phyloP scores from a whole-genome alignment of 2,888 invertebrate species.

The Hemithea aestivaria region DNA sequence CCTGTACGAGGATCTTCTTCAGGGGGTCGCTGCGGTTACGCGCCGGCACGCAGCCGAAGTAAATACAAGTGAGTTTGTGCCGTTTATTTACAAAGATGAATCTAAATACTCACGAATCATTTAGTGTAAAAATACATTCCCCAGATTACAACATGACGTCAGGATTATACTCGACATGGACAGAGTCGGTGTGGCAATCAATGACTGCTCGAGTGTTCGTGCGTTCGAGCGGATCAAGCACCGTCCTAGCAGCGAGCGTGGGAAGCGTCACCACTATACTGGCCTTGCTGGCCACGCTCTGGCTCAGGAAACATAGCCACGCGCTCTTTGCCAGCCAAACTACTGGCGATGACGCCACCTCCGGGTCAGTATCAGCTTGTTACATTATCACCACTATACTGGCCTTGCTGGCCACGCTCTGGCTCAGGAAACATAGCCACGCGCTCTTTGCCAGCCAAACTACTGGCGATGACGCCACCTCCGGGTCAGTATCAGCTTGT shows the following conservation, averaged over 20 bases:
- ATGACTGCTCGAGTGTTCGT: constrained; percentile 89
- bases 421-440: constrained; percentile 43
- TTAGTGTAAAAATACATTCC: too few relatives aligned
- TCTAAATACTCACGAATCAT: too few relatives aligned
- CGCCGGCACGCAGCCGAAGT: too few relatives aligned
- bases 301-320: constrained; percentile 43
- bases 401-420: constrained; percentile 52
- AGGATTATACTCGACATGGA: constrained; percentile 90
- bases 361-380: constrained; percentile 39
- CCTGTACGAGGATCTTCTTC: too few relatives aligned
- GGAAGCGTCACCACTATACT: constrained; percentile 44
- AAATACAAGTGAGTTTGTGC: too few relatives aligned
- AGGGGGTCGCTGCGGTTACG: too few relatives aligned
- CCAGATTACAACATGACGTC: constrained; percentile 89
- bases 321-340: constrained; percentile 40
- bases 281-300: constrained; percentile 52
- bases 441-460: constrained; percentile 40
- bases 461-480: constrained; percentile 34
- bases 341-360: constrained; percentile 34
- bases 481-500: constrained; percentile 39
- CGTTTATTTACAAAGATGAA: too few relatives aligned
- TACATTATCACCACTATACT: constrained; percentile 33
- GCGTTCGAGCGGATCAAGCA: constrained; percentile 80
- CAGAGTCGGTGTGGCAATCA: constrained; percentile 90
- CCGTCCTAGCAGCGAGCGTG: constrained; percentile 42